These are phyloP conservation scores for Monopterus albus DNA, from an alignment of 2,113 vertebrate species.

Conservation along the genomic window DNA sequence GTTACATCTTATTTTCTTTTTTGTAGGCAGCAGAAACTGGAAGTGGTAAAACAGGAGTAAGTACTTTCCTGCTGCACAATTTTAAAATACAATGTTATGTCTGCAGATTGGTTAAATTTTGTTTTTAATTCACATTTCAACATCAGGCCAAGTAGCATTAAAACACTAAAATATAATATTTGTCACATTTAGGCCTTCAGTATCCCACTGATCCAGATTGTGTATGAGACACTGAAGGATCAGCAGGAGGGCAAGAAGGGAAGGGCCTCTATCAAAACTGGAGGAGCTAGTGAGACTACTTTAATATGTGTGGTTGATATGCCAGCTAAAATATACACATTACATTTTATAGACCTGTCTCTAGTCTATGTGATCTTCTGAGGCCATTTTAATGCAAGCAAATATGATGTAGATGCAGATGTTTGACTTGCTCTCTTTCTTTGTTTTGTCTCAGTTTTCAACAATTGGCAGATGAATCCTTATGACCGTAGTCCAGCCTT, in stretches of 20 bases:
- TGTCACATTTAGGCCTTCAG: constrained; percentile 89
- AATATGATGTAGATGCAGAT: no score
- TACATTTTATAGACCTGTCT: not conserved
- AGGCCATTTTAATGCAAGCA: no score
- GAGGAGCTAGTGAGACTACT: constrained; percentile 85
- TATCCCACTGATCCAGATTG: constrained; percentile 98
- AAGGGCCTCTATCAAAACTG: constrained; percentile 90
- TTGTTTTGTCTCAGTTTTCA: constrained; percentile 86
- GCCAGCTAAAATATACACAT: not conserved
- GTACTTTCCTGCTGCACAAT: constrained; percentile 61
- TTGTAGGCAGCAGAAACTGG: constrained; percentile 96
- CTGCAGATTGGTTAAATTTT: not conserved
- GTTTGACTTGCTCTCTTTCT: not conserved
- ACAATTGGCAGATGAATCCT: constrained; percentile 99
- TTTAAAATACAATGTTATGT: not conserved
- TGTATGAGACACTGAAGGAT: constrained; percentile 97
- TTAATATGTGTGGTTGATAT: not conserved
- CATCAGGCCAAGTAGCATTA: not conserved
- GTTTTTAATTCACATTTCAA: not conserved
- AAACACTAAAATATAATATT: not conserved
- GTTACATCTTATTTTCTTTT: not conserved
- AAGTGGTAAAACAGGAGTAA: constrained; percentile 98
- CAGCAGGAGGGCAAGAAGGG: constrained; percentile 96
- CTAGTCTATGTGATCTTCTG: not conserved
- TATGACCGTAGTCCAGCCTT: constrained; percentile 96